Conservation (phyloP, 2,888 invertebrate genomes). For the Meta bourneti region DNA sequence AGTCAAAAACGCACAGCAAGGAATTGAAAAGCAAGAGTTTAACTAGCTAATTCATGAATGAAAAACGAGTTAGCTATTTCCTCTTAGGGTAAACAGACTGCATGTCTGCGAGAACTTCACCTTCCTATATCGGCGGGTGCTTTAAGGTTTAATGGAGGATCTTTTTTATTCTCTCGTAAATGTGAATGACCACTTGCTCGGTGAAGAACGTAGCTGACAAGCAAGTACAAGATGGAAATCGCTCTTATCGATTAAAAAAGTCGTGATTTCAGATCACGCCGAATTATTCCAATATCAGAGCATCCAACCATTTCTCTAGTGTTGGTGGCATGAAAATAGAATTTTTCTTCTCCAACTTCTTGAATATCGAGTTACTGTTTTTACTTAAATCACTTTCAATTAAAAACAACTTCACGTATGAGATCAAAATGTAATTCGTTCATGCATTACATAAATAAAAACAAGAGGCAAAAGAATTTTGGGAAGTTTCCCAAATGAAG, state of each 20-base stretch:
- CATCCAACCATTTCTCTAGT: background rate
- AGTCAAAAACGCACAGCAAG: background rate
- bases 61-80: conserved; percentile 43
- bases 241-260: background rate
- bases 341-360: too few relatives aligned
- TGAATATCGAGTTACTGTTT: too few relatives aligned
- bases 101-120: conserved; percentile 54
- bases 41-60: conserved; percentile 43
- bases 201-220: background rate
- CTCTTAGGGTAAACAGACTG: conserved; percentile 43
- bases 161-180: conserved; percentile 27
- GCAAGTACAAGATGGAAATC: background rate
- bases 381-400: too few relatives aligned
- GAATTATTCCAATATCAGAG: background rate
- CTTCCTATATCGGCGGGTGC: conserved; percentile 7
- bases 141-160: conserved; percentile 1
- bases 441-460: too few relatives aligned
- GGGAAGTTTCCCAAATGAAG: too few relatives aligned
- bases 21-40: background rate
- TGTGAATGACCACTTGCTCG: conserved; percentile 62
- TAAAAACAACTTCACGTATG: too few relatives aligned
- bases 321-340: too few relatives aligned
- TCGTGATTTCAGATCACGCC: background rate
- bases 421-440: too few relatives aligned
- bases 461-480: too few relatives aligned